phyloP scores from a whole-genome alignment of 2,888 invertebrate species.

The Macrosiphum euphorbiae region DNA sequence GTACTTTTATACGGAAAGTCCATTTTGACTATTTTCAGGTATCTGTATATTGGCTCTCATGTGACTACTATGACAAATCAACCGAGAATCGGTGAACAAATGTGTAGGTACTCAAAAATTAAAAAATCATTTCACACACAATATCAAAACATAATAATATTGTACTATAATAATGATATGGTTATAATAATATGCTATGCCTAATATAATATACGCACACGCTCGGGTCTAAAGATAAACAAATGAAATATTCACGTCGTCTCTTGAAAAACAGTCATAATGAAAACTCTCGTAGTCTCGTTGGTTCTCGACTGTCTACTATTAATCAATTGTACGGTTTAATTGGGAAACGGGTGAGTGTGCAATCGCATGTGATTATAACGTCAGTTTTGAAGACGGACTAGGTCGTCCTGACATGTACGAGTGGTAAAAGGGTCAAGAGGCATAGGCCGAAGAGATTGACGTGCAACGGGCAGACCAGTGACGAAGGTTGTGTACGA shows the following conservation, averaged over 20 bases:
- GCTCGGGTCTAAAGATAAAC: neutral
- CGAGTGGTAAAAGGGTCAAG: constrained; percentile 63
- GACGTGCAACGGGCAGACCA: constrained; percentile 47
- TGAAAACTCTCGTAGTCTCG: constrained; percentile 24
- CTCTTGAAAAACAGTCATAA: neutral
- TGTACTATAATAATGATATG: neutral
- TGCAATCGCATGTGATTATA: constrained; percentile 49
- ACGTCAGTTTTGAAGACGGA: constrained; percentile 59
- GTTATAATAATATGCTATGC: neutral
- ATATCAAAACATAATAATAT: neutral
- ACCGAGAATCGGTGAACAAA: neutral
- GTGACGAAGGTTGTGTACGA: constrained; percentile 50
- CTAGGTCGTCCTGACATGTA: constrained; percentile 38
- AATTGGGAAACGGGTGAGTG: constrained; percentile 42
- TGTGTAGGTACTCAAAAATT: neutral
- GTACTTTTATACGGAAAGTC: too few relatives aligned
- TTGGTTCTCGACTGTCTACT: constrained; percentile 16
- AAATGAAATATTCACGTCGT: neutral
- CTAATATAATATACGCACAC: neutral
- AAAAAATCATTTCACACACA: neutral
- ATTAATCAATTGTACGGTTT: constrained; percentile 41
- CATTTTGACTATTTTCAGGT: neutral
- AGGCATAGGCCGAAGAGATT: constrained; percentile 54
- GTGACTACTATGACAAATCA: neutral
- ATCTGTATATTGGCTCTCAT: neutral